Base-by-base conservation (phyloP, 2,888 invertebrate species). In the Tridacna gigas region DNA sequence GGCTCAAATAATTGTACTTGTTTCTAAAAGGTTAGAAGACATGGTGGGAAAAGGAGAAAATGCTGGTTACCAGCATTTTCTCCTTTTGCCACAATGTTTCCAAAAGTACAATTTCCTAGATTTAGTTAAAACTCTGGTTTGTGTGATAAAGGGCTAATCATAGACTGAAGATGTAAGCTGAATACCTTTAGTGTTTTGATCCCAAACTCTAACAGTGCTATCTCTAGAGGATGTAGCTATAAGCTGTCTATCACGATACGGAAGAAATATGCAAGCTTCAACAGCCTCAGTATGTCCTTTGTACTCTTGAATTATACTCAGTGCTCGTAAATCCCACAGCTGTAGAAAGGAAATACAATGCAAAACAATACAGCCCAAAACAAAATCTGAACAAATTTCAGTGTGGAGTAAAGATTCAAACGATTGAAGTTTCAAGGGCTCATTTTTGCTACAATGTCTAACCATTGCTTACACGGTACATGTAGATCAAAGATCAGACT, bases 141-240 rank as follows among this genome's bases (percentile, higher is more conserved):
- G 37, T 37, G 37, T 37, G 7, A 37, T 37, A 7, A 37, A 37
- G 37, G 37, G 2, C 7, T 37, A 37, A 37, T 37, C 37, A 37
- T 4, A 37, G 37, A 37, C 37, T 37, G 37, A 37, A 37, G 3
- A 37, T 37, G 3, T 37, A 2, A 37, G 37, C 37, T 56, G 26
- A 56, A 45, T 83, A 95, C 95, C 93, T 90, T 91, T 93, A 18
- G 94, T 93, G 26, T 94, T 92, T 74, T 91, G 88, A 83, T 95
- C 94, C 95, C 95, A 95, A 3, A 95, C 81, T 80, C 93, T 91
- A 13, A 94, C 94, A 61, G 92, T 92, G 74, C 93, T 93, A 86
- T 95, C 95, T n/a, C 92, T 91, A 0, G 94, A 94, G 2, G 94
- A 93, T 26, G 95, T 95, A 5, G 94, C 93, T 5, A 95, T 76